A percentile compares a stretch with the other conserved stretches of the same genome.
Evolutionary conservation across 2,888 invertebrate genomes (phyloP).

Genomic region (Diogma glabrata): DNA sequence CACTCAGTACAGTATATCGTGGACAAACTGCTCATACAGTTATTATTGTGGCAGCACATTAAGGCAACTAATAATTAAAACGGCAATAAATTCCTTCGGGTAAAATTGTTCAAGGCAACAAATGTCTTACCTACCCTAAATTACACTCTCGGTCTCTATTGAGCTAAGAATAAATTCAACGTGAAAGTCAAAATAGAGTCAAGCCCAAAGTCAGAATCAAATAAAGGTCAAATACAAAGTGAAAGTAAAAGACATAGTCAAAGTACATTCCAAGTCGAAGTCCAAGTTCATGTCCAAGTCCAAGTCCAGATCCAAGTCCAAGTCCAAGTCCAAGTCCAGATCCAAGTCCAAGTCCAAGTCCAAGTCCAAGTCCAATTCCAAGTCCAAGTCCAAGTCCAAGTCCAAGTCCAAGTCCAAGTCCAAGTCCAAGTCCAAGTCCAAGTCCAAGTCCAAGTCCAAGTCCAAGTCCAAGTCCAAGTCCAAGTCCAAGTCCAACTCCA

Average conservation of each 20-base stretch:
- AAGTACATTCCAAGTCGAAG: neutral
- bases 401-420: neutral
- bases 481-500: neutral
- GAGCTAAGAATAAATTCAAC: too few species aligned
- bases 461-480: neutral
- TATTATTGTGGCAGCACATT: too few species aligned
- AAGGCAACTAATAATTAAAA: too few species aligned
- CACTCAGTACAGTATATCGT: too few species aligned
- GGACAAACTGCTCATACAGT: too few species aligned
- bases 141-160: too few species aligned
- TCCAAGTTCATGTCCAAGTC: neutral
- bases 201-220: too few species aligned
- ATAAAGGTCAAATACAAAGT: too few species aligned
- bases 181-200: too few species aligned
- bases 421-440: neutral
- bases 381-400: neutral
- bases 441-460: neutral
- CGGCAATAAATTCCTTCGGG: too few species aligned
- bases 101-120: too few species aligned
- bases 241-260: neutral
- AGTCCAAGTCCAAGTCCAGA: neutral
- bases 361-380: neutral
- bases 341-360: neutral
- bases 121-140: too few species aligned
- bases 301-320: neutral